Base-by-base conservation (phyloP, 2,888 invertebrate species). In the Dione vanillae region DNA sequence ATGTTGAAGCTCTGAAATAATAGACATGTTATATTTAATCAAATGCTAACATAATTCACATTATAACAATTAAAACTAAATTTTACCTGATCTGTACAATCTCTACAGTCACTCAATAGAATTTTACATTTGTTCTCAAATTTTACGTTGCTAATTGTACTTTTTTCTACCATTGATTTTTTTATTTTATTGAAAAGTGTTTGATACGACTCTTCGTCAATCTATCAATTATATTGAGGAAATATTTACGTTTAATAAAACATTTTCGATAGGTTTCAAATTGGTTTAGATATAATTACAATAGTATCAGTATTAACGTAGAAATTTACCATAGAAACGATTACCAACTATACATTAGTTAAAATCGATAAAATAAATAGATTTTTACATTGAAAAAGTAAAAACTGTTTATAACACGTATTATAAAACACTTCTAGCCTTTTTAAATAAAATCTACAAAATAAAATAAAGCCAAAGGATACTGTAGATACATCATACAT, bases 1-100 rank as follows among this genome's bases (percentile, higher is more conserved):
- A 83, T 67, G 16, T 83, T 80, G 40, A 91, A 75, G 67, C 83
- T 81, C 92, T 92, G 83, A 68, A 86, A 88, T 51, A 52, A 59
- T 65, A 40, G 54, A 10, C 2, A 49, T 37, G 47, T 37, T 66
- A 54, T 47, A 27, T 35, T n/a, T 43, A 65, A 8, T 41, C 8
- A 43, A 11, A 11, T 1, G 3, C 58, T 69, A 67, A 65, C 56
- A 56, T 54, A 27, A 52, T 20, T 19, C 45, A 20, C n/a, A 61
- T 51, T 51, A 16, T 3, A 16, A 16, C 3, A 27, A 10, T 37
- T 41, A 20, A 54, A 61, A 52, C 27, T 56, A 11, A 14, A 19
- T 27, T 20, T 82, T 77, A 91, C 92, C 84, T 86, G 84, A 52
- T 78, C 74, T 68, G 91, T 80, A 77, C 89, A 89, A 37, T 64